Base-by-base conservation (phyloP, 2,888 invertebrate genomes). In the Drosophila mayaguana region DNA sequence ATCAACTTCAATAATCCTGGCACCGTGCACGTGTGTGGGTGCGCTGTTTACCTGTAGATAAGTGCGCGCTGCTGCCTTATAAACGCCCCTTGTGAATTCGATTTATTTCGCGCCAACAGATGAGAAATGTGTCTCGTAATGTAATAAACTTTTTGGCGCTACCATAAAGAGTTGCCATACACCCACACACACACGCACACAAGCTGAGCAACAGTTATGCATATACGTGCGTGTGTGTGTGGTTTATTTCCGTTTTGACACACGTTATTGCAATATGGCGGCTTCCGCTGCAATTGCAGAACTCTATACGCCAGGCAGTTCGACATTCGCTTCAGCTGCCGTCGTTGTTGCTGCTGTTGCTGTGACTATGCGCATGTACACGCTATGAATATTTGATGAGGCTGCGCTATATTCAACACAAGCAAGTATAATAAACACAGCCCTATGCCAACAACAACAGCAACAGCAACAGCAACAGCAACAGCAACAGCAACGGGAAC, bases 221-320 rank as follows among this genome's bases (percentile, higher is more conserved):
- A 11, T 20, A 20, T 4, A 5, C 18, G 8, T 22, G 11, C 14
- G 38, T 48, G 50, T 48, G 34, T 60, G 28, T 38, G 25, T 45
- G 45, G 73, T 80, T 72, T 73, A 88, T 83, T 86, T 86, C 86
- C 89, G 84, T 68, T 86, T 63, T 68, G 67, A 71, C 75, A 86
- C 84, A 88, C 78, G 84, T 79, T 86, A 87, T 86, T 84, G 89
- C 89, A 87, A 87, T 83, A 87, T 88, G 87, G 84, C 86, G 81
- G 82, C 87, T 83, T 87, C 89, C 84, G 87, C 55, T 87, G 69
- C 56, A 69, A 79, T 68, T 75, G 76, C 83, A 73, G 72, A 38
- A 2, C 64, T 59, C 61, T 51, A 38, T 59, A 72, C 67, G 72
- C 69, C 73, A 78, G 76, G 68, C 84, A 75, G 69, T 80, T 81